These are phyloP conservation scores for Oncorhynchus keta DNA, from an alignment of 2,113 vertebrate species.

Conservation along the genomic window DNA sequence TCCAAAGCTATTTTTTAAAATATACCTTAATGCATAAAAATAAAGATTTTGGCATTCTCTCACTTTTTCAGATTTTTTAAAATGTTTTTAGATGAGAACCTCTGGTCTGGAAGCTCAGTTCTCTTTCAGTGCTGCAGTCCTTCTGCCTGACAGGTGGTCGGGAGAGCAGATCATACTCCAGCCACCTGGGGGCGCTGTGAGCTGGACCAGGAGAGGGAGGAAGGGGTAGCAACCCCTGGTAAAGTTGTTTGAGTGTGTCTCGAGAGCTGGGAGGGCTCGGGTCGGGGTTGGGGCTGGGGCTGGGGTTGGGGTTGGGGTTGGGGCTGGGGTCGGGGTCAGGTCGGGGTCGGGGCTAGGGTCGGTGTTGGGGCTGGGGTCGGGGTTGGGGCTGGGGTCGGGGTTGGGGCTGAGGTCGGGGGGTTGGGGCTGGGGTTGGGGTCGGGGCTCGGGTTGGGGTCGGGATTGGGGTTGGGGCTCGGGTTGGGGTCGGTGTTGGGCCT, in stretches of 20 bases:
- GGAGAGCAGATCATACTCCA: constrained; percentile 33
- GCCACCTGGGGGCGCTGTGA: constrained; percentile 49
- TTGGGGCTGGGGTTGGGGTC: too few species aligned
- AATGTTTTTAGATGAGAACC: constrained; percentile 54
- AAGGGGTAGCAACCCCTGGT: not conserved
- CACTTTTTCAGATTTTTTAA: constrained; percentile 54
- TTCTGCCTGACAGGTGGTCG: constrained; percentile 37
- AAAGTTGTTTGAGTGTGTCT: not conserved
- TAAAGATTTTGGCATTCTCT: constrained; percentile 99
- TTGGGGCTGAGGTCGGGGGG: fast-evolving
- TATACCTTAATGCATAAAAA: constrained; percentile 99
- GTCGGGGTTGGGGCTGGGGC: too few species aligned
- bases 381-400: too few species aligned
- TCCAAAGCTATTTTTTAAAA: constrained; percentile 92
- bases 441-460: not conserved
- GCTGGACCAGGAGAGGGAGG: constrained; percentile 14
- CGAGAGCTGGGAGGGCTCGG: constrained; percentile 12
- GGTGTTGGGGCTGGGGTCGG: too few species aligned
- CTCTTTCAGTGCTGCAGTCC: constrained; percentile 71
- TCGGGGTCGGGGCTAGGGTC: fast-evolving
- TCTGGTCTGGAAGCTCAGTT: constrained; percentile 79
- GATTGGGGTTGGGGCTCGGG: too few species aligned
- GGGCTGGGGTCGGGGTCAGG: too few species aligned
- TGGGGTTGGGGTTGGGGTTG: too few species aligned
- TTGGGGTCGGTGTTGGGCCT: too few species aligned